Evolutionary conservation across 2,113 vertebrate species (phyloP), one percentile per base, ranked within the genome.

Genomic region (Penelope pileata): DNA sequence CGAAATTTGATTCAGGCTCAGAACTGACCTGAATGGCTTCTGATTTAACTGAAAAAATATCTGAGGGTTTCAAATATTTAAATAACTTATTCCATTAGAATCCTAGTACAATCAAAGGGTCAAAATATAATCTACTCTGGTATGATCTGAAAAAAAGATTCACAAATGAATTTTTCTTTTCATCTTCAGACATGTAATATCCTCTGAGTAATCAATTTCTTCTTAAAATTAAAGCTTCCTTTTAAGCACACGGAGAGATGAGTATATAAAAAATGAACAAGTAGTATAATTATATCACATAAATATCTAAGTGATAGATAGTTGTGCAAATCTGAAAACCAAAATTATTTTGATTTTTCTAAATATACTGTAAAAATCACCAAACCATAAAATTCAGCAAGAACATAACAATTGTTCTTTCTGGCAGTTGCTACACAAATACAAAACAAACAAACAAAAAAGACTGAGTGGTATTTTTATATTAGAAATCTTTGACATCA

Each of bases 361-460:
- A 92, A 83, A 86, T 48, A n/a, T 29, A 36, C 1, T 40, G 22
- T 15, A 79, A 76, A 90, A 59, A 6, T 8, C 45, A 1, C 67
- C 15, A 47, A 62, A 47, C 6, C 42, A 1, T 67, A 68, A 91
- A 92, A 72, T 17, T 73, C 30, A 77, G 10, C 6, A 59, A 40
- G 16, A 29, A 2, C 2, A 62, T 48, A n/a, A 66, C 32, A 83
- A n/a, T 6, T 64, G 2, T 30, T 73, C 4, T 69, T 72, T 79
- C 10, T 43, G 11, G 2, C 27, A 92, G 53, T 27, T 74, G 4
- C 4, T 73, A 19, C 8, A 64, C 3, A 64, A 83, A 32, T 0
- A 1, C n/a, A 13, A 16, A 73, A 54, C 51, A 30, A 54, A n/a
- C 0, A 1, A 15, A 14, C 64, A 24, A 22, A 36, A 24, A 36